phyloP scores from a whole-genome alignment of 2,888 invertebrate genomes.

The Trissolcus brochymenae region DNA sequence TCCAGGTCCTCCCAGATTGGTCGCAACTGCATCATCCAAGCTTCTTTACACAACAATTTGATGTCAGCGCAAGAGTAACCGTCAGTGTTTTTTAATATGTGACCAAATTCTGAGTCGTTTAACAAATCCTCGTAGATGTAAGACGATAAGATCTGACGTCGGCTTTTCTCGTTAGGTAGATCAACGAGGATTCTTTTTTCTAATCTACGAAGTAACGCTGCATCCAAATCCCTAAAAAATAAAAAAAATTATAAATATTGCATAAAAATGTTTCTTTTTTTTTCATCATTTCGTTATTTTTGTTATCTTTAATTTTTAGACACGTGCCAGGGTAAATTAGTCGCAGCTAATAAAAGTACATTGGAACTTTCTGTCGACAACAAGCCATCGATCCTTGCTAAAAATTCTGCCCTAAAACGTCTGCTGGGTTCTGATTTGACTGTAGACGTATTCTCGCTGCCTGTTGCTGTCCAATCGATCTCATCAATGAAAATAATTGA shows the following conservation, averaged over 20 bases:
- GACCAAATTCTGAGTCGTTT: slow-evolving; percentile 75
- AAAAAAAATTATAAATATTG: not conserved
- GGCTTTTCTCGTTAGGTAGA: slow-evolving; percentile 83
- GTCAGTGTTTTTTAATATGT: slow-evolving; percentile 80
- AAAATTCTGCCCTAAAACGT: slow-evolving; percentile 91
- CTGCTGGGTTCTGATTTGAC: slow-evolving; percentile 81
- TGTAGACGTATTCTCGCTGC: slow-evolving; percentile 58
- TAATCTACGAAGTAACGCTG: slow-evolving; percentile 90
- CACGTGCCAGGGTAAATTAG: slow-evolving; percentile 90
- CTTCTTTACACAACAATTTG: slow-evolving; percentile 91
- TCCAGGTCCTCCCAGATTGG: slow-evolving; percentile 80
- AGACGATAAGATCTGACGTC: slow-evolving; percentile 83
- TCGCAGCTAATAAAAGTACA: slow-evolving; percentile 89
- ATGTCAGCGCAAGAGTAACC: slow-evolving; percentile 94
- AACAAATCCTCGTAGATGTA: slow-evolving; percentile 78
- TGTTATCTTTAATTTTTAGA: too few species aligned
- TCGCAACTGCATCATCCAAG: slow-evolving; percentile 88
- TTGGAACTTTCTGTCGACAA: slow-evolving; percentile 79
- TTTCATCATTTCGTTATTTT: not conserved
- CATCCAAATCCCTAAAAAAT: slow-evolving; percentile 87
- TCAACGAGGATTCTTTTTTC: slow-evolving; percentile 91
- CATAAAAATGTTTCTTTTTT: not conserved
- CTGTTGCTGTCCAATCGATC: slow-evolving; percentile 88
- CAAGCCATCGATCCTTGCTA: slow-evolving; percentile 90
- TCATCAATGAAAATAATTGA: slow-evolving; percentile 96